Conservation (phyloP, 1,140 invertebrate genomes). For the Diplogasteroides magnus region DNA sequence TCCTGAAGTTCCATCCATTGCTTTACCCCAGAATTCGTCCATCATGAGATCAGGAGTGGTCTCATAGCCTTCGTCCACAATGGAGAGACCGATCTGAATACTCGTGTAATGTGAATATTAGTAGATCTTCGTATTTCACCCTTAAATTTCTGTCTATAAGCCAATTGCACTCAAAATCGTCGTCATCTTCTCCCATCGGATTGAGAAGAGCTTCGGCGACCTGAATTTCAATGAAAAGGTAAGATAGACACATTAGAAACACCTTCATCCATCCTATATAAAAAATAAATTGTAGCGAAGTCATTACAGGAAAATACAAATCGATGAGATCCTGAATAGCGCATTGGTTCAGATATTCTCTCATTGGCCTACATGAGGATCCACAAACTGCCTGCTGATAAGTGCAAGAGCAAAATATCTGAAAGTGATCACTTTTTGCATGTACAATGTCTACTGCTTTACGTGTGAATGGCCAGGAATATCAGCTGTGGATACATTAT, state of each 20-base stretch:
- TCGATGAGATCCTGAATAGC: slow-evolving; percentile 6
- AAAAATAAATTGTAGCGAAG: slow-evolving; percentile 20
- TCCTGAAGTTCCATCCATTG: neutral
- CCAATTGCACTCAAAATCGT: slow-evolving; percentile 40
- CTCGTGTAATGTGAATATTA: neutral
- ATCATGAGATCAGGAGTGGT: slow-evolving; percentile 13
- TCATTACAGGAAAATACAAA: slow-evolving; percentile 17
- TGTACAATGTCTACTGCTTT: neutral
- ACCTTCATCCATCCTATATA: slow-evolving; percentile 31
- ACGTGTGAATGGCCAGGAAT: slow-evolving; percentile 21
- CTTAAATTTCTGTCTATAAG: slow-evolving; percentile 62
- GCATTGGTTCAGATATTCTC: slow-evolving; percentile 12
- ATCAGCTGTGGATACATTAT: slow-evolving; percentile 26
- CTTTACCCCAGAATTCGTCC: slow-evolving; percentile 13
- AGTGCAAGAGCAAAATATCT: slow-evolving; percentile 15
- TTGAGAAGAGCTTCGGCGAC: slow-evolving; percentile 39
- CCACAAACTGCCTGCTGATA: slow-evolving; percentile 18
- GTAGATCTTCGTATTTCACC: neutral
- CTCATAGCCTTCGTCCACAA: slow-evolving; percentile 19
- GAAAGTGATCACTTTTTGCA: neutral
- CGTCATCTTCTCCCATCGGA: slow-evolving; percentile 42
- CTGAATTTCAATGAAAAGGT: no score
- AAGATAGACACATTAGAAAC: no score
- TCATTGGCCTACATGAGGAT: slow-evolving; percentile 7
- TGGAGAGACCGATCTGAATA: slow-evolving; percentile 13